Base-by-base conservation (phyloP, 2,113 vertebrate genomes). In the Percina caprodes region DNA sequence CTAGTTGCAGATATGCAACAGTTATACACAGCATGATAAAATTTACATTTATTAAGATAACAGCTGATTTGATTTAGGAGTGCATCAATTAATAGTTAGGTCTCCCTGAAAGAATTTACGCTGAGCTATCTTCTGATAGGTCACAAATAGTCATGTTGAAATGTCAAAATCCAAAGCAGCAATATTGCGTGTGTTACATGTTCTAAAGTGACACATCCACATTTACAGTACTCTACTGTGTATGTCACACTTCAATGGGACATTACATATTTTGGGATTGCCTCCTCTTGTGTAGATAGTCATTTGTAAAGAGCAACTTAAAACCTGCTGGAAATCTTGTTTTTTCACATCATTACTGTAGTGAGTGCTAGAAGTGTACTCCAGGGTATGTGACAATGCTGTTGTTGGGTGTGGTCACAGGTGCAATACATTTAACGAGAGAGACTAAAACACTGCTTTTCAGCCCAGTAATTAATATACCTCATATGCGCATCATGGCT, bases 141-240 rank as follows among this genome's bases (percentile, higher is more conserved):
- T 62, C 52, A 73, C 24, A 48, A 54, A 89, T 77, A 78, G 59
- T 60, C 18, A 0, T 7, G 49, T 6, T 21, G 24, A 56, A 68
- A 21, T 0, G 5, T 35, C n/a, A 19, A 45, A 67, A 49, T 72
- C 18, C 21, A 5, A 21, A 54, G 21, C 26, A 1, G 18, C 33
- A 21, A 45, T 16, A 4, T n/a, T 23, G 19, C 62, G 58, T 60
- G 39, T 42, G 35, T 21, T 16, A 7, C 24, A 21, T 21, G 54
- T 26, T 35, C 33, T 35, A 49, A 26, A 67, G 62, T 54, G 49
- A 23, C 18, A 35, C 13, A 1, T 14, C n/a, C 2, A 2, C 10
- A 14, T 67, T 49, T 6, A 46, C 13, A 19, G 15, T 67, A 9
- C 48, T 39, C 3, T 8, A 3, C 19, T 39, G 49, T 69, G 51